Conservation (phyloP, 2,113 vertebrate species). For the Rhineura floridana region DNA sequence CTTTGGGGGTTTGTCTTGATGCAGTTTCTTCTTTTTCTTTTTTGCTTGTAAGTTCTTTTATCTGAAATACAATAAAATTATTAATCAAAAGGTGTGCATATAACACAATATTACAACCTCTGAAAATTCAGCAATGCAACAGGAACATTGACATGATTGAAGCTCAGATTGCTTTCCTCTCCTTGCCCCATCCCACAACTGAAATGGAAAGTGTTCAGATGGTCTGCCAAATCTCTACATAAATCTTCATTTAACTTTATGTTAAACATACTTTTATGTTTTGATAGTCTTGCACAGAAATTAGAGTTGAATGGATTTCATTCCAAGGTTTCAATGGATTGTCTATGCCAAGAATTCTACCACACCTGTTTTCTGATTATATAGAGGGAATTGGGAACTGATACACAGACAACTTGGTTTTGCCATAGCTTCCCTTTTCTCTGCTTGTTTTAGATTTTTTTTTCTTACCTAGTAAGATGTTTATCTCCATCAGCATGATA, state of each 20-base stretch:
- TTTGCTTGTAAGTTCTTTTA: too few species aligned
- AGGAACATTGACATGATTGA: neutral
- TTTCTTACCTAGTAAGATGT: neutral
- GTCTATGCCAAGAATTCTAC: neutral
- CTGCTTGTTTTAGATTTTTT: neutral
- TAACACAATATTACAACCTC: neutral
- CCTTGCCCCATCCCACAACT: neutral
- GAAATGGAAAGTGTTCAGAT: neutral
- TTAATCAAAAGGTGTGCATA: conserved; percentile 31
- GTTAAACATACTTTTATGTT: neutral
- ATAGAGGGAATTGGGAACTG: neutral
- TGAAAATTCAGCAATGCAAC: neutral
- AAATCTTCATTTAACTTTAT: neutral
- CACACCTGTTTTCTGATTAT: neutral
- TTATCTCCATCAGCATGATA: neutral
- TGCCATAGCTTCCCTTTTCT: neutral
- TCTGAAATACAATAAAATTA: too few species aligned
- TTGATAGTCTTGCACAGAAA: neutral
- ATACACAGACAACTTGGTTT: neutral
- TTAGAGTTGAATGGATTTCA: neutral
- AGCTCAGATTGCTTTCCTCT: neutral
- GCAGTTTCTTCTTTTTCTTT: too few species aligned
- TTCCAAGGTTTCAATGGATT: neutral
- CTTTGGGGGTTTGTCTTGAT: too few species aligned
- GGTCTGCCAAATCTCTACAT: neutral